phyloP scores from a whole-genome alignment of 1,140 invertebrate species.

The Aplysia californica region DNA sequence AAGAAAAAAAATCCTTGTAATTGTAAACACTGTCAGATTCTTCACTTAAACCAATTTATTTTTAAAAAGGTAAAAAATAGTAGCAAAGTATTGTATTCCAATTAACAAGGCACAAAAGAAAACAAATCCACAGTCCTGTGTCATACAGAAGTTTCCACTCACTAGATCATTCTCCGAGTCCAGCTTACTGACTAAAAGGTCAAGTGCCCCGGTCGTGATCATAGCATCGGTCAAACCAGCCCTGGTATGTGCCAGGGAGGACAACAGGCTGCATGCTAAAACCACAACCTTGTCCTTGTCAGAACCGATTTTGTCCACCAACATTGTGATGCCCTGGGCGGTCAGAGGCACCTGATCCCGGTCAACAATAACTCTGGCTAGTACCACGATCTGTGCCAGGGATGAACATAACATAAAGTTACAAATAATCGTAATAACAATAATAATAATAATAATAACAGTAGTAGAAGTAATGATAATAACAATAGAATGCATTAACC shows the following conservation, averaged over 20 bases:
- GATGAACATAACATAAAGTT: too few relatives aligned
- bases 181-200: constrained; percentile 55
- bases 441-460: too few relatives aligned
- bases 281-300: constrained; percentile 60
- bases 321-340: constrained; percentile 58
- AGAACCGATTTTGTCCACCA: constrained; percentile 56
- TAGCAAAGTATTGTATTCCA: too few relatives aligned
- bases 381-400: constrained; percentile 63
- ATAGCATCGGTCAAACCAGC: constrained; percentile 68
- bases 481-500: too few relatives aligned
- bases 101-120: too few relatives aligned
- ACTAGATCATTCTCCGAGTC: constrained; percentile 53
- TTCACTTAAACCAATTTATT: too few relatives aligned
- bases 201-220: constrained; percentile 63
- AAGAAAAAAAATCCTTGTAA: too few relatives aligned
- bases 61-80: too few relatives aligned
- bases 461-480: too few relatives aligned
- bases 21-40: too few relatives aligned
- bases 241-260: constrained; percentile 65
- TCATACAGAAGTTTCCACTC: neutral
- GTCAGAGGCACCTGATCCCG: constrained; percentile 64
- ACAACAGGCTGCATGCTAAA: constrained; percentile 61
- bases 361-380: constrained; percentile 65
- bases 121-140: too few relatives aligned
- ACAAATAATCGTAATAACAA: too few relatives aligned